Evolutionary conservation across 1,140 invertebrate genomes (phyloP).

Genomic region (Drosophila nebulosa): DNA sequence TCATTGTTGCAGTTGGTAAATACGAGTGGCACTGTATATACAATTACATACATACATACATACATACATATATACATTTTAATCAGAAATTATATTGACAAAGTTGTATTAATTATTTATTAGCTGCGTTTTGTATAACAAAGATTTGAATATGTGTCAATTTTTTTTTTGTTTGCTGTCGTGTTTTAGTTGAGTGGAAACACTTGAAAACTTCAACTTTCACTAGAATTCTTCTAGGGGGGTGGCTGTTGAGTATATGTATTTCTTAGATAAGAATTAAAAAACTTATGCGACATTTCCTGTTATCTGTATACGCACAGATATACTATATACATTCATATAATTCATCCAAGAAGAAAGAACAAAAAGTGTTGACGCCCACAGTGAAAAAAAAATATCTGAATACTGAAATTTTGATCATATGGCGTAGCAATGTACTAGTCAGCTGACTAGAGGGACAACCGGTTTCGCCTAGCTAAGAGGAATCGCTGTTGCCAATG

Average conservation of each 20-base stretch:
- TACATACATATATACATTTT: constrained; percentile 25
- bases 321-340: not conserved
- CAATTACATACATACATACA: constrained; percentile 10
- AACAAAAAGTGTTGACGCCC: constrained; percentile 29
- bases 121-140: constrained; percentile 6
- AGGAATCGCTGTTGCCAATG: constrained; percentile 61
- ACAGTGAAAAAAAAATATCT: constrained; percentile 24
- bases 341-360: not conserved
- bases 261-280: not conserved
- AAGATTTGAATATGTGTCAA: constrained; percentile 30
- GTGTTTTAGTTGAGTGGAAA: constrained; percentile 37
- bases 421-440: constrained; percentile 50
- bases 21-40: not conserved
- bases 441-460: constrained; percentile 60
- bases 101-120: constrained; percentile 21
- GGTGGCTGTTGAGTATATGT: not conserved
- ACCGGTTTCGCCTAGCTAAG: constrained; percentile 49
- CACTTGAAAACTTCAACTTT: constrained; percentile 9
- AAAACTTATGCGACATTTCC: constrained; percentile 42
- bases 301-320: not conserved
- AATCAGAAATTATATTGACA: constrained; percentile 40
- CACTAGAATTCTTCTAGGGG: constrained; percentile 26
- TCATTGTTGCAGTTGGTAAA: not conserved
- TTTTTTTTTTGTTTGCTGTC: constrained; percentile 37
- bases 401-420: constrained; percentile 48